phyloP scores from a whole-genome alignment of 2,113 vertebrate genomes.

The Embiotoca jacksoni region DNA sequence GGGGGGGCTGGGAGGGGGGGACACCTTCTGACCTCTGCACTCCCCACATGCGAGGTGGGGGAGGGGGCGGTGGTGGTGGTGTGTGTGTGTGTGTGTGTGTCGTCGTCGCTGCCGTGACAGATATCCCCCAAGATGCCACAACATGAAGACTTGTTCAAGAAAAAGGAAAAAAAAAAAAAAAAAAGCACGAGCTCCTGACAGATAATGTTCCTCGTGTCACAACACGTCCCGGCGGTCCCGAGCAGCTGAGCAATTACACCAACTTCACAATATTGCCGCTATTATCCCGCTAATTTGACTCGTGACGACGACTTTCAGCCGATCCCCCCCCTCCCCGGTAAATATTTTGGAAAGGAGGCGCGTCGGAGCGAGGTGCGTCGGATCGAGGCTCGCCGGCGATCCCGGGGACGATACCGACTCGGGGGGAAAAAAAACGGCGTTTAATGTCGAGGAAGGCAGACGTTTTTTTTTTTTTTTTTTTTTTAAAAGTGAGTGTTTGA shows the following conservation, averaged over 20 bases:
- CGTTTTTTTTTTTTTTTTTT: neutral
- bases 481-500: slow-evolving; percentile 39
- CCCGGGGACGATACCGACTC: too few relatives aligned
- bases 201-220: slow-evolving; percentile 70
- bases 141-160: slow-evolving; percentile 64
- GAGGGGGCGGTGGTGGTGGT: neutral
- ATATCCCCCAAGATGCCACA: slow-evolving; percentile 55
- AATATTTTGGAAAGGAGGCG: slow-evolving; percentile 21
- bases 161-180: neutral
- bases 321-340: slow-evolving; percentile 3
- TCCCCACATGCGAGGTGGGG: slow-evolving; percentile 13
- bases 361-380: neutral
- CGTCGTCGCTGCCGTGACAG: slow-evolving; percentile 48
- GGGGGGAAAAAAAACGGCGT: too few relatives aligned
- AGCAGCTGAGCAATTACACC: slow-evolving; percentile 36
- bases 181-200: slow-evolving; percentile 59
- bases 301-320: slow-evolving; percentile 3
- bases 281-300: slow-evolving; percentile 31
- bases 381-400: neutral
- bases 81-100: slow-evolving; percentile 48
- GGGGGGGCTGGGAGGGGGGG: too few relatives aligned
- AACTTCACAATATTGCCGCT: slow-evolving; percentile 28
- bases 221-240: slow-evolving; percentile 46
- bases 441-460: slow-evolving; percentile 37
- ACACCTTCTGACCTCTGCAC: slow-evolving; percentile 70